A percentile compares a stretch with the other conserved stretches of the same genome.
Evolutionary conservation across 2,113 vertebrate species (phyloP).

Genomic region (Colistium nudipinnis): DNA sequence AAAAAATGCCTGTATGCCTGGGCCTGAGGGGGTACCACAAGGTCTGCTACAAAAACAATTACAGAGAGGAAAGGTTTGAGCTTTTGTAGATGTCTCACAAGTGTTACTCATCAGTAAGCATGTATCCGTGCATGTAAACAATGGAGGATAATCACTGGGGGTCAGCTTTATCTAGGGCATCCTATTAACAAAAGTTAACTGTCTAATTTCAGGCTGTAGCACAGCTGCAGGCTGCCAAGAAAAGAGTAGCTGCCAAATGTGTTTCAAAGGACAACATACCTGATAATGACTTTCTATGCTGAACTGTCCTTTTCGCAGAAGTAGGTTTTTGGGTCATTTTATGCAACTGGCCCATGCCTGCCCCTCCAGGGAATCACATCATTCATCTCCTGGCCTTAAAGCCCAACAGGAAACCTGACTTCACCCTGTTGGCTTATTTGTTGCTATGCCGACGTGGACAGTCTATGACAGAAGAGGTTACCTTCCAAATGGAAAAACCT

Average conservation of each 20-base stretch:
- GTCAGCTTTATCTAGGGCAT: conserved; percentile 64
- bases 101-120: conserved; percentile 17
- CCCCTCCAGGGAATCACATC: too few species aligned
- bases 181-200: conserved; percentile 53
- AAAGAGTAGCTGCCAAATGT: conserved; percentile 33
- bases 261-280: conserved; percentile 70
- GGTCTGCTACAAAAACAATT: conserved; percentile 4
- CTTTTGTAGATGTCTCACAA: neutral
- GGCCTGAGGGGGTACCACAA: conserved; percentile 1
- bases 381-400: too few species aligned
- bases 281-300: conserved; percentile 76
- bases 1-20: conserved; percentile 38
- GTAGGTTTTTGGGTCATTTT: conserved; percentile 79
- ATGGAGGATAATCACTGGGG: conserved; percentile 21
- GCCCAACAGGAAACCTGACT: too few species aligned
- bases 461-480: conserved; percentile 43
- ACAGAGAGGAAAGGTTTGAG: neutral
- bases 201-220: conserved; percentile 56
- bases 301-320: conserved; percentile 66
- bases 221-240: conserved; percentile 50
- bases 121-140: conserved; percentile 21
- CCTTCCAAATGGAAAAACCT: conserved; percentile 27
- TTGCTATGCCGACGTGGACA: conserved; percentile 32
- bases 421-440: conserved; percentile 47
- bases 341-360: conserved; percentile 58